Percentiles rank a stretch among this genome's conserved stretches.
Evolutionary conservation across 2,888 invertebrate genomes (phyloP).

Genomic region (Nephrocerus scutellatus): DNA sequence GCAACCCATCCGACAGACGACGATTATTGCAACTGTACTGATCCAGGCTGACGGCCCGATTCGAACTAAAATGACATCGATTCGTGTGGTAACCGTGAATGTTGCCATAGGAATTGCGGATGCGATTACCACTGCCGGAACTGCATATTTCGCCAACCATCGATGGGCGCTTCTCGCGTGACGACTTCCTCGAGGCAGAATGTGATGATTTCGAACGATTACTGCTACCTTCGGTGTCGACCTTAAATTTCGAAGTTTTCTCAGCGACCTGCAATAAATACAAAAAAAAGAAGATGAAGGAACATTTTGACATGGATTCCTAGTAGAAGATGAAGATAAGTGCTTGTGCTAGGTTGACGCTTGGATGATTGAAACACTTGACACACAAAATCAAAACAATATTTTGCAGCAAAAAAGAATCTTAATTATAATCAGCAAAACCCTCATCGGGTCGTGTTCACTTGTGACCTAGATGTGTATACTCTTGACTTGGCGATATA

Average conservation of each 20-base stretch:
- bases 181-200: conserved; percentile 63
- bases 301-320: neutral
- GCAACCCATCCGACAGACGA: conserved; percentile 45
- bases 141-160: conserved; percentile 49
- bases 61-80: conserved; percentile 46
- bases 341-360: no score
- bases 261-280: conserved; percentile 52
- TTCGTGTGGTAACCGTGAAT: conserved; percentile 46
- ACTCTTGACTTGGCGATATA: no score
- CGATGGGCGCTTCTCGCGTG: conserved; percentile 54
- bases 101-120: conserved; percentile 47
- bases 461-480: no score
- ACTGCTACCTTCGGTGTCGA: conserved; percentile 60
- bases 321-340: neutral
- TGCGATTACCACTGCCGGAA: conserved; percentile 44
- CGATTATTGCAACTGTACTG: conserved; percentile 47
- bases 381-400: no score
- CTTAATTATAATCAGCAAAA: no score
- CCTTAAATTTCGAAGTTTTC: conserved; percentile 68
- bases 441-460: no score
- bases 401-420: no score
- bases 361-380: no score
- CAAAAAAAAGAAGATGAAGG: conserved; percentile 4
- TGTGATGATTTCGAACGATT: conserved; percentile 55
- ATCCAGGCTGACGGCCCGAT: conserved; percentile 47